These are phyloP conservation scores for Mizuhopecten yessoensis DNA, from an alignment of 1,140 invertebrate species.

Conservation along the genomic window DNA sequence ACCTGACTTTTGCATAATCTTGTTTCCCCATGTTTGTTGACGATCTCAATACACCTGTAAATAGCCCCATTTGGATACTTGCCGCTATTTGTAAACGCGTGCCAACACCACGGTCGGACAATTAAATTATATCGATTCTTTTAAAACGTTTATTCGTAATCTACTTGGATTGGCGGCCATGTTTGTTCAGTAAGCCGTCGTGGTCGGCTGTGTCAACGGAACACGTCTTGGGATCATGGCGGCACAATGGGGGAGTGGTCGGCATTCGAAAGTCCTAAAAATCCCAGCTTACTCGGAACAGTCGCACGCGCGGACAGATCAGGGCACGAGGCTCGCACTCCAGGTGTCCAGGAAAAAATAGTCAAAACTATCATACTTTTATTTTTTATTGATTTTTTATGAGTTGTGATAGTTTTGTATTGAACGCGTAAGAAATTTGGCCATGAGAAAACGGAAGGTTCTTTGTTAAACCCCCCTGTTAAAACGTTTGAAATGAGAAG, in stretches of 20 bases:
- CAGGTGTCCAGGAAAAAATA: not conserved
- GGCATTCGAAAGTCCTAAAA: not conserved
- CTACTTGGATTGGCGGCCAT: not conserved
- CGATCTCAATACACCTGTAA: not conserved
- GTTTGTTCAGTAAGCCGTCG: not conserved
- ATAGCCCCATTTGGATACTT: not conserved
- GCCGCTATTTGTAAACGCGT: not conserved
- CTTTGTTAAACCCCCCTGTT: not conserved
- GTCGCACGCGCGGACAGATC: slow-evolving; percentile 2
- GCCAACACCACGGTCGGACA: not conserved
- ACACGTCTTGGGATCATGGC: not conserved
- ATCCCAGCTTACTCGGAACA: not conserved
- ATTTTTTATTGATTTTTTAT: not conserved
- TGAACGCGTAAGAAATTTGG: not conserved
- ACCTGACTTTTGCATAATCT: not conserved
- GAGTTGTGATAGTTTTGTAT: slow-evolving; percentile 1
- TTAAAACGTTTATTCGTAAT: slow-evolving; percentile 25
- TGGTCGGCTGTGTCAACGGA: not conserved
- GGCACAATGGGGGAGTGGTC: not conserved
- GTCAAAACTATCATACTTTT: not conserved
- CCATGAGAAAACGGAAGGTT: slow-evolving; percentile 16
- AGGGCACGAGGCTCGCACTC: not conserved
- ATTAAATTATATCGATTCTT: not conserved
- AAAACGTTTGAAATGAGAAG: slow-evolving; percentile 39
- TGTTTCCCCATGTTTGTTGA: not conserved